Percentiles rank a stretch among this genome's conserved stretches.
Conservation (phyloP, 1,140 invertebrate species). For the Phymastichus coffea region DNA sequence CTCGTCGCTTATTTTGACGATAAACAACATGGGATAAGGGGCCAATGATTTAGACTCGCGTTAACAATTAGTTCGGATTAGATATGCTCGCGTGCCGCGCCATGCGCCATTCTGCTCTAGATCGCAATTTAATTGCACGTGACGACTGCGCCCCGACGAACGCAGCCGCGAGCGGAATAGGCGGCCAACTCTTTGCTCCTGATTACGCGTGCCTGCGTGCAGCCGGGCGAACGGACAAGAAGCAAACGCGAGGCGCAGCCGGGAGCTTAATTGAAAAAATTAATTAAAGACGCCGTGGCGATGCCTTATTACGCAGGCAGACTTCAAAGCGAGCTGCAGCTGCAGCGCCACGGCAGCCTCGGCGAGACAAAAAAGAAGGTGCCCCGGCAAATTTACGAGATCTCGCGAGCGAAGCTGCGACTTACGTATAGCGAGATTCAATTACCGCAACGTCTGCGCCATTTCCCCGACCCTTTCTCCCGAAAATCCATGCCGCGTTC, state of each 20-base stretch:
- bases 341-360: not conserved
- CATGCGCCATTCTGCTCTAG: no score
- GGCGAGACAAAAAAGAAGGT: not conserved
- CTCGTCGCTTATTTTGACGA: constrained; percentile 3
- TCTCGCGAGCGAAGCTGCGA: constrained; percentile 10
- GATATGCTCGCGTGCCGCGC: not conserved
- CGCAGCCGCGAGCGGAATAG: no score
- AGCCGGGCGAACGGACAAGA: not conserved
- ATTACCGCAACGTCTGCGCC: constrained; percentile 57
- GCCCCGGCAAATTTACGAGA: constrained; percentile 20
- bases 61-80: constrained; percentile 10
- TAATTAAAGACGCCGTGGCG: constrained; percentile 18
- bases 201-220: no score
- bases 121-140: constrained; percentile 1
- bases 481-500: constrained; percentile 39
- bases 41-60: constrained; percentile 16
- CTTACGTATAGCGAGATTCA: constrained; percentile 53
- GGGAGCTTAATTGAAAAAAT: constrained; percentile 29
- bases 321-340: constrained; percentile 10
- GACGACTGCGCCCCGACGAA: no score
- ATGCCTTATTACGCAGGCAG: not conserved
- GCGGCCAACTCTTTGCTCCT: no score
- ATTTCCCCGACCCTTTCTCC: constrained; percentile 42
- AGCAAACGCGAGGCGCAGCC: not conserved
- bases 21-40: not conserved